Evolutionary conservation across 2,888 invertebrate genomes (phyloP), one percentile per base, ranked within the genome.

Genomic region (Leucoptera coffeella): DNA sequence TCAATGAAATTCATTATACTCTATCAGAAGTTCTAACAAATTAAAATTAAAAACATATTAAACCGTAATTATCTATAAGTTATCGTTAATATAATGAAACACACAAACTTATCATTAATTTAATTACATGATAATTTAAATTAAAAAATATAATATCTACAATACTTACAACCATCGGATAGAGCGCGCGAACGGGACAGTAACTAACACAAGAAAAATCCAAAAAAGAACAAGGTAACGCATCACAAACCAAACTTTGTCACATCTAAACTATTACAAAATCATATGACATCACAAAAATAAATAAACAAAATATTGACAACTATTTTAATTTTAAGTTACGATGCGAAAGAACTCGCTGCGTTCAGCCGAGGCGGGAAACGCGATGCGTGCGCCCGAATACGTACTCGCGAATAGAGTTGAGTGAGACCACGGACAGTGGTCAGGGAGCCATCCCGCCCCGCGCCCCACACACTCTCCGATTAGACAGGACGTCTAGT

Each of bases 81-180:
- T n/a, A n/a, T n/a, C n/a, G n/a, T n/a, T n/a, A n/a, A n/a, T n/a
- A n/a, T n/a, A n/a, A n/a, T n/a, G n/a, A n/a, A n/a, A n/a, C n/a
- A n/a, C n/a, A n/a, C n/a, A n/a, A n/a, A n/a, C n/a, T n/a, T n/a
- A n/a, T n/a, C n/a, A n/a, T n/a, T n/a, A n/a, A n/a, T n/a, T n/a
- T n/a, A n/a, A n/a, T n/a, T n/a, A n/a, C n/a, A n/a, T n/a, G n/a
- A n/a, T n/a, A n/a, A n/a, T n/a, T n/a, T n/a, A n/a, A n/a, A n/a
- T n/a, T n/a, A n/a, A n/a, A n/a, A n/a, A 19, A 19, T n/a, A 19
- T n/a, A n/a, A 19, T 19, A 19, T 19, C 19, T 8, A n/a, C 19
- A 19, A 3, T 60, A 69, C 69, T 67, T 51, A 67, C 67, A 67
- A 42, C 69, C 69, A 69, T 54, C 67, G 59, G 43, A 69, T 67